Conservation (phyloP, 2,797 vertebrate species). For the Thalassophryne amazonica region DNA sequence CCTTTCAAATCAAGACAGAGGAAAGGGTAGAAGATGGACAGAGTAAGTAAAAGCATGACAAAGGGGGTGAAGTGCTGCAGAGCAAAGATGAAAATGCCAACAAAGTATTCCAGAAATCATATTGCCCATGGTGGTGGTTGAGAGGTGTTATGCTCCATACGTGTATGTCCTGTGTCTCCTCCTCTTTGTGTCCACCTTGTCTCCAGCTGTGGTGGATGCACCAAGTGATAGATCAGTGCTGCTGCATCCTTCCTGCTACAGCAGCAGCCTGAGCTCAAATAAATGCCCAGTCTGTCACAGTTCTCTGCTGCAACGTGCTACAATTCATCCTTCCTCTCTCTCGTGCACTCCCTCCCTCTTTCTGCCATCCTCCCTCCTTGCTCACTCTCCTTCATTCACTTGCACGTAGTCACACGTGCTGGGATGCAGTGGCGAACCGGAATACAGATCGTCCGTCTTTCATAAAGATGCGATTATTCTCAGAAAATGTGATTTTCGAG, state of each 20-base stretch:
- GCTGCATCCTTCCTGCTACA: conserved; percentile 52
- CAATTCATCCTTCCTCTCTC: conserved; percentile 68
- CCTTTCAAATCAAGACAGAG: conserved; percentile 42
- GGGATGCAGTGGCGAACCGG: conserved; percentile 63
- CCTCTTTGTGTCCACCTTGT: conserved; percentile 53
- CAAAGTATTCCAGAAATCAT: conserved; percentile 58
- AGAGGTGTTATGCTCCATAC: conserved; percentile 38
- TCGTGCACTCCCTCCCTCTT: conserved; percentile 55
- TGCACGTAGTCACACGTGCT: conserved; percentile 73
- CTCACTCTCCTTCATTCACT: conserved; percentile 68
- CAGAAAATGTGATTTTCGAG: conserved; percentile 43
- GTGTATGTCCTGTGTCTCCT: conserved; percentile 41
- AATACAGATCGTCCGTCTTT: conserved; percentile 79
- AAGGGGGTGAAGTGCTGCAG: conserved; percentile 28
- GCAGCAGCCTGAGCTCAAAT: conserved; percentile 70
- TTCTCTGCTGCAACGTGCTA: conserved; percentile 76
- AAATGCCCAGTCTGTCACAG: conserved; percentile 77
- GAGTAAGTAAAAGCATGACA: conserved; percentile 31
- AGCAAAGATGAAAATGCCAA: conserved; percentile 36
- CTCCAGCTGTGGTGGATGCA: conserved; percentile 56
- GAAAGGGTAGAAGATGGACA: conserved; percentile 21
- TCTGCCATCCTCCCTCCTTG: conserved; percentile 50
- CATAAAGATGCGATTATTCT: conserved; percentile 79
- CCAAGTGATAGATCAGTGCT: conserved; percentile 52
- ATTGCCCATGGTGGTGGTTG: conserved; percentile 36